Conservation (phyloP, 2,888 invertebrate species). For the Ectemnius continuus region DNA sequence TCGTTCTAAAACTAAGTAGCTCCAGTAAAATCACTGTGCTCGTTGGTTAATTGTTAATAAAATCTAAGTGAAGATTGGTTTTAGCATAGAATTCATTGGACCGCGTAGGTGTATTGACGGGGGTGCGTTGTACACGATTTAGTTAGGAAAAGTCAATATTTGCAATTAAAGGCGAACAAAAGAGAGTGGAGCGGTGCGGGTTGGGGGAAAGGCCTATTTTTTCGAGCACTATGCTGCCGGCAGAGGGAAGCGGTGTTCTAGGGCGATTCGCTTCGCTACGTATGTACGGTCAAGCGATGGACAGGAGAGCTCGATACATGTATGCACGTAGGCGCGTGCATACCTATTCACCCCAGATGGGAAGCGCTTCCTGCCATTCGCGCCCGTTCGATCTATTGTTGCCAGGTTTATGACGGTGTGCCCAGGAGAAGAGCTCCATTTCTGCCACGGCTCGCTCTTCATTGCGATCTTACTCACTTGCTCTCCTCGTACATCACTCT, state of each 20-base stretch:
- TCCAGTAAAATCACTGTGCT: too few species aligned
- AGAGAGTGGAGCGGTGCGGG: constrained; percentile 20
- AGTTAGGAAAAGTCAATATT: constrained; percentile 1
- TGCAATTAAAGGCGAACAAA: constrained; percentile 26
- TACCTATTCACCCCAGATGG: constrained; percentile 67
- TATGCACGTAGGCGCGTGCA: constrained; percentile 40
- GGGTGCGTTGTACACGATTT: too few species aligned
- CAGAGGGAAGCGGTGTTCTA: constrained; percentile 52
- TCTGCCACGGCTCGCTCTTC: too few species aligned
- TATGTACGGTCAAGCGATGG: constrained; percentile 45
- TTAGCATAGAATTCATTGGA: too few species aligned
- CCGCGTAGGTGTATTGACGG: too few species aligned
- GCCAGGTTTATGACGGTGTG: constrained; percentile 45
- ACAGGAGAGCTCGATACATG: constrained; percentile 44
- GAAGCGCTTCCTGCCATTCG: constrained; percentile 70
- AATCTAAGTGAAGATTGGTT: too few species aligned
- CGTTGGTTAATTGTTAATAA: too few species aligned
- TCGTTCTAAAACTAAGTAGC: too few species aligned
- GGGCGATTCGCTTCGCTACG: constrained; percentile 65
- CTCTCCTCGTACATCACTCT: too few species aligned
- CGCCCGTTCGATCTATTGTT: constrained; percentile 66
- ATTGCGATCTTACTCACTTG: too few species aligned
- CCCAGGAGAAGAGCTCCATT: too few species aligned
- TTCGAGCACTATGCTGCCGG: constrained; percentile 36
- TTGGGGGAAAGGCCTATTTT: too few species aligned